Conservation (phyloP, 2,797 vertebrate genomes). For the Chelon labrosus region DNA sequence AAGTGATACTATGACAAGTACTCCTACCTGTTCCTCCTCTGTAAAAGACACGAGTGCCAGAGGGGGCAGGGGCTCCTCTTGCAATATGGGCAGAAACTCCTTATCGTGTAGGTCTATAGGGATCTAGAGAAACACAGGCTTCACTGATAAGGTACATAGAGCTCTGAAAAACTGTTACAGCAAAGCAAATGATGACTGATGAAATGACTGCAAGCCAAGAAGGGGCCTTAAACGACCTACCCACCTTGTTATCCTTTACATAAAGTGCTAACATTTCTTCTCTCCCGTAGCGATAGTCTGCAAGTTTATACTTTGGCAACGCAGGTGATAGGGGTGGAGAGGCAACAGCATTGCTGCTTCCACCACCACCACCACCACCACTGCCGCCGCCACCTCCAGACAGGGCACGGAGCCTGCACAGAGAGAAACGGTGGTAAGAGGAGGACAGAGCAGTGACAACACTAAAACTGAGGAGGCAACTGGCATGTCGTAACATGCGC, state of each 20-base stretch:
- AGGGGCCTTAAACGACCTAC: slow-evolving; percentile 27
- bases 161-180: slow-evolving; percentile 6
- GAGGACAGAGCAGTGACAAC: slow-evolving; percentile 35
- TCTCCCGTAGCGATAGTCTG: slow-evolving; percentile 99
- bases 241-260: slow-evolving; percentile 98
- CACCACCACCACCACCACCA: slow-evolving; percentile 55
- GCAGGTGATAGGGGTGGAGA: slow-evolving; percentile 98
- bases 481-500: slow-evolving; percentile 47
- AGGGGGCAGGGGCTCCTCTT: slow-evolving; percentile 97
- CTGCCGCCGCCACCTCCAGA: slow-evolving; percentile 87
- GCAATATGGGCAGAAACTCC: slow-evolving; percentile 98
- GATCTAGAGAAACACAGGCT: slow-evolving; percentile 82
- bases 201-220: background rate
- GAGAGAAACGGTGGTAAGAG: slow-evolving; percentile 31
- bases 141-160: slow-evolving; percentile 1
- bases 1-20: background rate
- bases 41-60: slow-evolving; percentile 98
- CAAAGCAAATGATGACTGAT: background rate
- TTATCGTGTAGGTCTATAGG: slow-evolving; percentile 97
- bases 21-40: slow-evolving; percentile 97
- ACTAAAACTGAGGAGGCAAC: slow-evolving; percentile 16
- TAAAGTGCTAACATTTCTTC: slow-evolving; percentile 99
- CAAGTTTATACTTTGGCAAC: slow-evolving; percentile 99
- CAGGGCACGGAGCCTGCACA: slow-evolving; percentile 94
- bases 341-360: slow-evolving; percentile 85